A percentile compares a stretch with the other conserved stretches of the same genome.
These are phyloP conservation scores for Ectropis grisescens DNA, from an alignment of 1,140 invertebrate genomes.

Conservation along the genomic window DNA sequence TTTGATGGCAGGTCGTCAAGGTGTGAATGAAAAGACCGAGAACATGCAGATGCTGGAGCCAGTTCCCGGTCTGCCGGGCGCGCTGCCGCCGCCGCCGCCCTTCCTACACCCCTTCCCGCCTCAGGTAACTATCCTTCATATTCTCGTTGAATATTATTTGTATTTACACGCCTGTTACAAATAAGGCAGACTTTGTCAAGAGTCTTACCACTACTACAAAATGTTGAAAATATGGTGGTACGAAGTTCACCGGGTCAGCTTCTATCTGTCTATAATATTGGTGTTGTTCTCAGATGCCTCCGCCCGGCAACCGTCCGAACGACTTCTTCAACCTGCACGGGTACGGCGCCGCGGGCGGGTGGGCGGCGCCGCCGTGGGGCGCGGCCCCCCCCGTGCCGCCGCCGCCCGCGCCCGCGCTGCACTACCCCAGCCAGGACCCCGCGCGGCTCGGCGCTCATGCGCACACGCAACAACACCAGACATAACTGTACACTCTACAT, in stretches of 20 bases:
- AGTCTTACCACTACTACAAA: not conserved
- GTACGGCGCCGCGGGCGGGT: slow-evolving; percentile 55
- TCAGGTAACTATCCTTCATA: slow-evolving; percentile 59
- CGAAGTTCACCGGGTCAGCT: too few species aligned
- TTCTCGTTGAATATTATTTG: too few species aligned
- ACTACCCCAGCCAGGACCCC: slow-evolving; percentile 97
- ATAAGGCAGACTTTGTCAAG: too few species aligned
- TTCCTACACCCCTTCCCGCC: slow-evolving; percentile 53
- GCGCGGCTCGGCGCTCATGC: slow-evolving; percentile 83
- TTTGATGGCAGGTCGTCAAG: slow-evolving; percentile 59
- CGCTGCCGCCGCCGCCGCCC: slow-evolving; percentile 83
- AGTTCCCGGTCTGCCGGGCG: slow-evolving; percentile 87
- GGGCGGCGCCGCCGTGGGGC: slow-evolving; percentile 68
- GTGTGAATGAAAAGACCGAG: slow-evolving; percentile 58
- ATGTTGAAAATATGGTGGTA: too few species aligned
- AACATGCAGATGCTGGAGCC: slow-evolving; percentile 77
- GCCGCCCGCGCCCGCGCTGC: slow-evolving; percentile 73
- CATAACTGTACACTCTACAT: too few species aligned
- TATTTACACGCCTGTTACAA: too few species aligned
- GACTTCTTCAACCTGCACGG: slow-evolving; percentile 86
- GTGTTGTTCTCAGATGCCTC: slow-evolving; percentile 73
- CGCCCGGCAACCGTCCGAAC: slow-evolving; percentile 82
- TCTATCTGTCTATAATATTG: too few species aligned
- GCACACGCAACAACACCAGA: slow-evolving; percentile 37
- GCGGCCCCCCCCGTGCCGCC: slow-evolving; percentile 61